A percentile compares a stretch with the other conserved stretches of the same genome.
phyloP scores from a whole-genome alignment of 2,888 invertebrate genomes.

The Tyria jacobaeae region DNA sequence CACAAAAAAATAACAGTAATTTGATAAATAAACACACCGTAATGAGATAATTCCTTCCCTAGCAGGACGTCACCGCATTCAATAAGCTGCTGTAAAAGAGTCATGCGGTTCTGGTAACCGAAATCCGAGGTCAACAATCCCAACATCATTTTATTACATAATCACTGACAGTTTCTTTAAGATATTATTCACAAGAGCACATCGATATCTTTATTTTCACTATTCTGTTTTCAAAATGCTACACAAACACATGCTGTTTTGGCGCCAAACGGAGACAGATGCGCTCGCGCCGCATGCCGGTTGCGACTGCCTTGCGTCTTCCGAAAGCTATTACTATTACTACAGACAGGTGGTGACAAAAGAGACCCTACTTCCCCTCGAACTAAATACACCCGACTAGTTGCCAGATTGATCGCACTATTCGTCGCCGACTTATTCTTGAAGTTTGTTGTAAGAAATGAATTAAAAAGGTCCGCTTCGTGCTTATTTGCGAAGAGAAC shows the following conservation, averaged over 20 bases:
- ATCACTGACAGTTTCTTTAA: constrained; percentile 22
- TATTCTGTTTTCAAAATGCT: constrained; percentile 33
- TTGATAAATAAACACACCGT: constrained; percentile 58
- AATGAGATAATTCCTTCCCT: constrained; percentile 65
- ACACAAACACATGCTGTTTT: constrained; percentile 62
- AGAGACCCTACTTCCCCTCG: constrained; percentile 77
- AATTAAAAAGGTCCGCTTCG: constrained; percentile 13
- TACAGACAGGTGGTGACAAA: constrained; percentile 82
- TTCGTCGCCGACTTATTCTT: constrained; percentile 40
- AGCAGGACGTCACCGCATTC: constrained; percentile 79
- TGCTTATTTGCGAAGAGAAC: constrained; percentile 7
- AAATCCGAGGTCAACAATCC: constrained; percentile 78
- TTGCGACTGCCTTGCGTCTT: constrained; percentile 73
- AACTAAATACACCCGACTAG: constrained; percentile 52
- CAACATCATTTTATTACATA: constrained; percentile 66
- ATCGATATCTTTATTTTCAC: constrained; percentile 18
- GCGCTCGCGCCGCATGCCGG: constrained; percentile 70
- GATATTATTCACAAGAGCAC: constrained; percentile 15
- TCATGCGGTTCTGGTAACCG: constrained; percentile 75
- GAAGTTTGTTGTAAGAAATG: constrained; percentile 13
- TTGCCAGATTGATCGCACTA: constrained; percentile 54
- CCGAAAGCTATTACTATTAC: constrained; percentile 83
- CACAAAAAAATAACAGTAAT: constrained; percentile 1
- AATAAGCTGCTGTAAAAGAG: constrained; percentile 77
- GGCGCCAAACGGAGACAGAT: constrained; percentile 79